Percentiles rank a stretch among this genome's conserved stretches.
These are phyloP conservation scores for Nixonia krombeini DNA, from an alignment of 1,140 invertebrate genomes.

Conservation along the genomic window DNA sequence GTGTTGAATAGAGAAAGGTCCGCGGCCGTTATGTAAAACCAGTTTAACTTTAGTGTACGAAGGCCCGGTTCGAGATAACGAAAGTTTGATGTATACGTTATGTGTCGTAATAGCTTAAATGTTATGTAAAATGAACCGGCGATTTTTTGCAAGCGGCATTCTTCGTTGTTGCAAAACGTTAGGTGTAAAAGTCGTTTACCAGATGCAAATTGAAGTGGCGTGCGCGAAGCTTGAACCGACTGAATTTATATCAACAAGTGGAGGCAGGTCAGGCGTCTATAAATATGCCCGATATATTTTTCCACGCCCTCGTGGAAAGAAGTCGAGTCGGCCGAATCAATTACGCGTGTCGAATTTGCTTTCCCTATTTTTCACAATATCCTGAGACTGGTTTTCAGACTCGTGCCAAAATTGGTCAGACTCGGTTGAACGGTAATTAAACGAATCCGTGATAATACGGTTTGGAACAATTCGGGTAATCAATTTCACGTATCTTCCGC, in stretches of 20 bases:
- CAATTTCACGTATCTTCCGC: no score
- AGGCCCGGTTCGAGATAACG: constrained; percentile 34
- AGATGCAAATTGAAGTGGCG: constrained; percentile 17
- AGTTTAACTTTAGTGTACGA: constrained; percentile 45
- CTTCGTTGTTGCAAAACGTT: constrained; percentile 23
- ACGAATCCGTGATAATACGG: no score
- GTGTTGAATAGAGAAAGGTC: constrained; percentile 39
- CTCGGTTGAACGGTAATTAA: no score
- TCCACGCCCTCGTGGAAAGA: constrained; percentile 7
- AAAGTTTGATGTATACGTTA: constrained; percentile 40
- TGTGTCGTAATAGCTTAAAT: constrained; percentile 38
- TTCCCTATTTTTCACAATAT: no score
- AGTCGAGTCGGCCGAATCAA: constrained; percentile 4
- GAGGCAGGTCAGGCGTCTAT: constrained; percentile 21
- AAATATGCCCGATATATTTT: constrained; percentile 19
- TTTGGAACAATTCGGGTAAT: no score
- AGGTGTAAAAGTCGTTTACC: constrained; percentile 22
- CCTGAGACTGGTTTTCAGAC: no score
- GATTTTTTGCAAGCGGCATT: constrained; percentile 30
- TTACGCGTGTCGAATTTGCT: no score
- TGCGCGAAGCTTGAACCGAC: constrained; percentile 11
- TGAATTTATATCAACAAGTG: constrained; percentile 15
- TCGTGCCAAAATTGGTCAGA: no score
- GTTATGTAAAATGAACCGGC: constrained; percentile 40
- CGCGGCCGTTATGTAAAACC: constrained; percentile 32